These are phyloP conservation scores for Apis cerana DNA, from an alignment of 1,140 invertebrate genomes.

Conservation along the genomic window DNA sequence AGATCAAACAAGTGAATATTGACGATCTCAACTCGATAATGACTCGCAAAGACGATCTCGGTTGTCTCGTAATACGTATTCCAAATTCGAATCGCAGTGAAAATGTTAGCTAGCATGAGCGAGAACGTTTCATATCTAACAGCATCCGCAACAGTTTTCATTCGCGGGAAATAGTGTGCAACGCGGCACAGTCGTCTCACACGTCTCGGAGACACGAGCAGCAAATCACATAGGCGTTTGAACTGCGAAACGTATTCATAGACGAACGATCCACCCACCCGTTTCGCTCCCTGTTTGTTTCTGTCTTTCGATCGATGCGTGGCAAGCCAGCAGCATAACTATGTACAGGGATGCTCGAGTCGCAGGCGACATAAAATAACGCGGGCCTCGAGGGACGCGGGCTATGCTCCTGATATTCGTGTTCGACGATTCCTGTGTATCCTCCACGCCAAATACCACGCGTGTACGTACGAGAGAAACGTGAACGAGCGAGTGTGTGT, in stretches of 20 bases:
- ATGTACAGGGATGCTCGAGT: constrained; percentile 46
- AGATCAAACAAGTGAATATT: too few species aligned
- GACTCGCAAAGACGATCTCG: too few species aligned
- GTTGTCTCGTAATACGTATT: too few species aligned
- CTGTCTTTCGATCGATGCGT: constrained; percentile 48
- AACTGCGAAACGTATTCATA: constrained; percentile 74
- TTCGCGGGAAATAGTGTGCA: too few species aligned
- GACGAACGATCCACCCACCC: constrained; percentile 51
- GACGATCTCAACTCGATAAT: too few species aligned
- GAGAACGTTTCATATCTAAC: too few species aligned
- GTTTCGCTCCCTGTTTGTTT: constrained; percentile 50
- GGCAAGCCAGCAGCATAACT: neutral
- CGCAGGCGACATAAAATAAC: constrained; percentile 69
- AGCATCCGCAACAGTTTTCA: too few species aligned
- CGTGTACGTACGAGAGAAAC: neutral
- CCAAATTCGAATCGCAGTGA: too few species aligned
- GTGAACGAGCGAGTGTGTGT: too few species aligned
- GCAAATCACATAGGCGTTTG: constrained; percentile 71
- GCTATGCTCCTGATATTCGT: constrained; percentile 40
- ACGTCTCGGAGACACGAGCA: constrained; percentile 51
- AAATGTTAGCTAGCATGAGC: too few species aligned
- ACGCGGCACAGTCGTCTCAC: neutral
- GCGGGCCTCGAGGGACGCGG: constrained; percentile 57
- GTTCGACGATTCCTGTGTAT: constrained; percentile 42
- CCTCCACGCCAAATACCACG: neutral